Conservation (phyloP, 1,140 invertebrate genomes). For the Aphelinus certus region DNA sequence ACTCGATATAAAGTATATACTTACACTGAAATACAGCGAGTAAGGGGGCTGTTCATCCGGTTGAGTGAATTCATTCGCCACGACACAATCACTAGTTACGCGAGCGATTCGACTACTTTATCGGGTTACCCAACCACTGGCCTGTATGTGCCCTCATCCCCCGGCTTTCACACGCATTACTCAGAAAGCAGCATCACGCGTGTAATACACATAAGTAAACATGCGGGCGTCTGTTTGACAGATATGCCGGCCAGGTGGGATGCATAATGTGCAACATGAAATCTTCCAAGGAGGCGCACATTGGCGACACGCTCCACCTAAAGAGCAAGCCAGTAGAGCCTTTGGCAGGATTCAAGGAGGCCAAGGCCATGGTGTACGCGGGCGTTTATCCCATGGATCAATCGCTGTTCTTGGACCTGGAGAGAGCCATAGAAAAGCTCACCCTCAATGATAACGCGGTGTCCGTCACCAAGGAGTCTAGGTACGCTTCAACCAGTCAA, state of each 20-base stretch:
- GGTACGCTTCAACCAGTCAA: conserved; percentile 65
- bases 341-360: conserved; percentile 73
- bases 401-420: conserved; percentile 78
- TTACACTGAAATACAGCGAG: no score
- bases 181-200: no score
- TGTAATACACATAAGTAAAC: no score
- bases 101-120: no score
- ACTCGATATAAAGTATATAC: no score
- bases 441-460: conserved; percentile 95
- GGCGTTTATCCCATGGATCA: conserved; percentile 94
- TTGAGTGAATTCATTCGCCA: no score
- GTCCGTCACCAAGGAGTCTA: conserved; percentile 78
- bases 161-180: no score
- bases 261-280: conserved; percentile 85
- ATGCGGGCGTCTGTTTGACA: conserved; percentile 51
- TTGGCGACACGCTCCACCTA: conserved; percentile 87
- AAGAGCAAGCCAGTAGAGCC: conserved; percentile 68
- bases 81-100: no score
- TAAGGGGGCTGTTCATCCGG: no score
- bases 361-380: conserved; percentile 93
- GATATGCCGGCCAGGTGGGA: conserved; percentile 83
- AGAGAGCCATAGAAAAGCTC: conserved; percentile 89
- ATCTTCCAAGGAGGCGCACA: conserved; percentile 78
- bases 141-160: no score
- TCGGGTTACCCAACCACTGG: no score